Conservation (phyloP, 2,113 vertebrate species). For the Acinonyx jubatus region DNA sequence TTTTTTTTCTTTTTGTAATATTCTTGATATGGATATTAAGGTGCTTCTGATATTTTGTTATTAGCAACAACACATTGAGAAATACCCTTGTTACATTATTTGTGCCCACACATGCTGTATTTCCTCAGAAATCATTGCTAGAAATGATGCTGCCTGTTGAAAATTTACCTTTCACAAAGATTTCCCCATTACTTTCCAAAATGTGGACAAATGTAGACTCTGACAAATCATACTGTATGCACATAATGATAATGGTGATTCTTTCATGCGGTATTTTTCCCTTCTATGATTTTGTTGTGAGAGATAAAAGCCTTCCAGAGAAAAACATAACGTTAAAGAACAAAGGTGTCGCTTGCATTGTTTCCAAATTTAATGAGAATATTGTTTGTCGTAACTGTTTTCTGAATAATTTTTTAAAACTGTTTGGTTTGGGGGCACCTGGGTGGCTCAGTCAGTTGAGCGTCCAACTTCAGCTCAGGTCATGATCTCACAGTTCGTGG, state of each 20-base stretch:
- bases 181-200: not conserved
- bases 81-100: not conserved
- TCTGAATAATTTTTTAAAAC: not conserved
- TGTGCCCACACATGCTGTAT: not conserved
- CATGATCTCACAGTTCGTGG: no score
- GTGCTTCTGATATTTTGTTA: not conserved
- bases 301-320: not conserved
- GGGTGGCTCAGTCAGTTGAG: no score
- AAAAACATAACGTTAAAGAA: not conserved
- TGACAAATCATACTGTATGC: not conserved
- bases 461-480: no score
- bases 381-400: not conserved
- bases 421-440: not conserved
- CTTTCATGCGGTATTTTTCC: not conserved
- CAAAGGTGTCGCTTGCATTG: not conserved
- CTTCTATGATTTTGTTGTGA: not conserved
- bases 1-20: not conserved
- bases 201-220: not conserved
- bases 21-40: not conserved
- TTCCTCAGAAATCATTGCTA: not conserved
- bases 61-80: not conserved
- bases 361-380: constrained; percentile 18
- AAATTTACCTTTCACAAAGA: not conserved
- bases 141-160: not conserved
- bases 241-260: not conserved